Evolutionary conservation across 2,888 invertebrate genomes (phyloP).

Genomic region (Dexiosoma caninum): DNA sequence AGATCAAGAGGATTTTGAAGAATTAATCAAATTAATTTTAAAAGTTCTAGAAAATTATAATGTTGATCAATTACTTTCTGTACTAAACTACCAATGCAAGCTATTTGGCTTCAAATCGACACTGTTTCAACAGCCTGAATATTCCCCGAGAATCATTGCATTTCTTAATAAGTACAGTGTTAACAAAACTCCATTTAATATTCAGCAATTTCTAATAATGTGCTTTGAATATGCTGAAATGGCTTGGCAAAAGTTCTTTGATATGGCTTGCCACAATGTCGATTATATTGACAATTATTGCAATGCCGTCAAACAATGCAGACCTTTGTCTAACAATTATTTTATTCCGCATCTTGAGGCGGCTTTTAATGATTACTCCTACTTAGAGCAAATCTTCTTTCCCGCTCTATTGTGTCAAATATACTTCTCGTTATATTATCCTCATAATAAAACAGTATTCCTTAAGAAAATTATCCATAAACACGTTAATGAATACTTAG

Average conservation of each 20-base stretch:
- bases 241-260: slow-evolving; percentile 69
- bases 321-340: slow-evolving; percentile 67
- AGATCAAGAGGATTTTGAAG: slow-evolving; percentile 58
- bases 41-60: slow-evolving; percentile 66
- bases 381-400: slow-evolving; percentile 66
- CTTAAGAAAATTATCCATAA: slow-evolving; percentile 69
- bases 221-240: slow-evolving; percentile 69
- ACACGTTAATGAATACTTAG: slow-evolving; percentile 68
- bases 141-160: slow-evolving; percentile 66
- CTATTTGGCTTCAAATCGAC: slow-evolving; percentile 64
- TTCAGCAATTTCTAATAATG: slow-evolving; percentile 67
- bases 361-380: slow-evolving; percentile 61
- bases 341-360: slow-evolving; percentile 64
- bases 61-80: slow-evolving; percentile 61
- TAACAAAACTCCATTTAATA: slow-evolving; percentile 63
- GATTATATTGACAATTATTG: slow-evolving; percentile 67
- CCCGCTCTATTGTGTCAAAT: slow-evolving; percentile 68
- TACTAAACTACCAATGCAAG: slow-evolving; percentile 66
- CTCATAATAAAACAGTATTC: slow-evolving; percentile 68
- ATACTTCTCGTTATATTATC: slow-evolving; percentile 67
- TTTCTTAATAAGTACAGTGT: slow-evolving; percentile 69
- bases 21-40: slow-evolving; percentile 64
- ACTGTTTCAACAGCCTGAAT: slow-evolving; percentile 60
- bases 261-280: slow-evolving; percentile 67
- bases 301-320: slow-evolving; percentile 63